Evolutionary conservation across 2,888 invertebrate species (phyloP), one percentile per base, ranked within the genome.

Genomic region (Dione juno): DNA sequence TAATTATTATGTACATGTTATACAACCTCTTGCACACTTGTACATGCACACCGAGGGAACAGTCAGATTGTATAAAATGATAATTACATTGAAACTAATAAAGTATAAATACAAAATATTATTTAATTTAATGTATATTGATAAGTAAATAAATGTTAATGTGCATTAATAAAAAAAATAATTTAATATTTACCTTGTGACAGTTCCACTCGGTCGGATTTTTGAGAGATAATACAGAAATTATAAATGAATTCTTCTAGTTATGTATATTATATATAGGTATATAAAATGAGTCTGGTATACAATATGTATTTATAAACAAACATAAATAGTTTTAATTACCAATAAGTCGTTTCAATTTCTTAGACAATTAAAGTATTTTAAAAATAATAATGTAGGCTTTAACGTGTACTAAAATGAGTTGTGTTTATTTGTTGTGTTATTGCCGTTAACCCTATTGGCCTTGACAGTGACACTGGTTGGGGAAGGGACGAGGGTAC

Each of bases 271-370:
- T 28, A 28, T 28, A 28, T 28, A 28, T 28, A 28, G 28, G 28
- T 5, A 67, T 70, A 72, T 72, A 67, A 70, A 74, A 73, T 58
- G 68, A 69, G 67, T 74, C 68, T 72, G 73, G 65, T 74, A 74
- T 76, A 77, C 71, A 74, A 71, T 72, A 68, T 77, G 69, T 77
- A 76, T 75, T 76, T 76, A 75, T 74, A 73, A 73, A 71, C 71
- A 54, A 57, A 71, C 78, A 77, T 79, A 78, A 78, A 78, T 75
- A 74, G 75, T 75, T 77, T 77, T 70, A 74, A 75, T 68, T 59
- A 70, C 50, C 16, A 14, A 14, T 50, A 1, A 10, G 16, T 41
- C 14, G 54, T 54, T 54, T 54, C 8, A 54, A 35, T 54, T 40
- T 67, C 28, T 2, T 28, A 28, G 5, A 28, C 5, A 28, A 28